Conservation (phyloP, 64 coral and sea anemone species). For the Pocillopora damicornis region DNA sequence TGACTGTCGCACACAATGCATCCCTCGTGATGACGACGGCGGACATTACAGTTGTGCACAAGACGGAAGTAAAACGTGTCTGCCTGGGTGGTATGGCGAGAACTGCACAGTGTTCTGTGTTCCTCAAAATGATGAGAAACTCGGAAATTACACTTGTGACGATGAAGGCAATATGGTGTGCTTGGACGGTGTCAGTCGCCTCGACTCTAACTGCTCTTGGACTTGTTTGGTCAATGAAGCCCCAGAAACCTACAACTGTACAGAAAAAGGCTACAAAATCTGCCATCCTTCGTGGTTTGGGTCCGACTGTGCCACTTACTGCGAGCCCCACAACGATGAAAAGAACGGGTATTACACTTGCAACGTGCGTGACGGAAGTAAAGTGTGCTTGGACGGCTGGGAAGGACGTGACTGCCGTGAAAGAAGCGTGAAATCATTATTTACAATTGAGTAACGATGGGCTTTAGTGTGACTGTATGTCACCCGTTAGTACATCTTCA, state of each 20-base stretch:
- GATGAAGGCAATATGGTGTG: conserved; percentile 43
- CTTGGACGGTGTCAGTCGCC: conserved; percentile 6
- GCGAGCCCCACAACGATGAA: conserved; percentile 21
- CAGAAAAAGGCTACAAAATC: conserved; percentile 30
- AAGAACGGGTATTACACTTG: conserved; percentile 55
- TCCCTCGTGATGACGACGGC: conserved; percentile 2
- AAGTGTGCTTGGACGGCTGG: conserved; percentile 51
- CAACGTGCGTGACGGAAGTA: conserved; percentile 47
- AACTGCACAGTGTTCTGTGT: conserved; percentile 46
- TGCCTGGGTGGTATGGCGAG: conserved; percentile 41
- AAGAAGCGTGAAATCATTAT: background rate
- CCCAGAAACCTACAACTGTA: conserved; percentile 29
- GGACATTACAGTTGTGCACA: conserved; percentile 46
- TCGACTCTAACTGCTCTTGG: background rate
- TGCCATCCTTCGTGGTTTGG: conserved; percentile 65
- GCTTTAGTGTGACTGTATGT: background rate
- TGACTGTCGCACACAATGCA: conserved; percentile 39
- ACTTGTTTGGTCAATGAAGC: background rate
- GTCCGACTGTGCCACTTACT: conserved; percentile 45
- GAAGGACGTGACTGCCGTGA: conserved; percentile 59
- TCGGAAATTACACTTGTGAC: conserved; percentile 51
- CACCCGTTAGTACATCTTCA: no score
- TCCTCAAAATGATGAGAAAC: conserved; percentile 17
- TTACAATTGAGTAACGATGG: background rate
- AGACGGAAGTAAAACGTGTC: conserved; percentile 38